Evolutionary conservation across 2,888 invertebrate species (phyloP).

Genomic region (Adela reaumurella): DNA sequence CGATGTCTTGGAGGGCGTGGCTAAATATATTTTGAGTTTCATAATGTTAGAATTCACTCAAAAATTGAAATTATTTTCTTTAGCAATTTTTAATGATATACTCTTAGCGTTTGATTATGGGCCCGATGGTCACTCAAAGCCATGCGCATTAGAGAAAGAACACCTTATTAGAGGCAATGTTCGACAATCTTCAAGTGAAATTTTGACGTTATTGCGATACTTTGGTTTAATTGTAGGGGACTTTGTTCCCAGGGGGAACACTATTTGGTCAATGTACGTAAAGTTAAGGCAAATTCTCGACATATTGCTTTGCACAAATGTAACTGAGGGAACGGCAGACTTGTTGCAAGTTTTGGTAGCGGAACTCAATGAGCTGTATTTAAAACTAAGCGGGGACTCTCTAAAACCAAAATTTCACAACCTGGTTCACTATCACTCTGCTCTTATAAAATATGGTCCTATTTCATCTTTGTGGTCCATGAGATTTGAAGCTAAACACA

Average conservation of each 20-base stretch:
- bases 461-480: conserved; percentile 1
- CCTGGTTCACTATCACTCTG: conserved; percentile 2
- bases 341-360: conserved; percentile 2
- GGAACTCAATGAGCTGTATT: conserved; percentile 1
- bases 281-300: conserved; percentile 2
- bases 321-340: background rate
- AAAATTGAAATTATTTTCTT: conserved; percentile 1
- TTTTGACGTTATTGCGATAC: conserved; percentile 2
- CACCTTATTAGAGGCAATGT: background rate
- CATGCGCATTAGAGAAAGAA: background rate
- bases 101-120: conserved; percentile 1
- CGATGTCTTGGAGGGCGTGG: conserved; percentile 14
- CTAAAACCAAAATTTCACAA: conserved; percentile 5
- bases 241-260: background rate
- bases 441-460: conserved; percentile 2
- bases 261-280: background rate
- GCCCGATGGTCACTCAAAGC: background rate
- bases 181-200: conserved; percentile 1
- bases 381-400: background rate
- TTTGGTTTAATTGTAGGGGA: conserved; percentile 2
- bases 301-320: background rate
- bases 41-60: conserved; percentile 2
- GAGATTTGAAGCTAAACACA: conserved; percentile 5
- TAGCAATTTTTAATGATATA: conserved; percentile 1
- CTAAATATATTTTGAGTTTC: conserved; percentile 10